A percentile compares a stretch with the other conserved stretches of the same genome.
Evolutionary conservation across 1,140 invertebrate species (phyloP).

Genomic region (Drosophila ananassae): DNA sequence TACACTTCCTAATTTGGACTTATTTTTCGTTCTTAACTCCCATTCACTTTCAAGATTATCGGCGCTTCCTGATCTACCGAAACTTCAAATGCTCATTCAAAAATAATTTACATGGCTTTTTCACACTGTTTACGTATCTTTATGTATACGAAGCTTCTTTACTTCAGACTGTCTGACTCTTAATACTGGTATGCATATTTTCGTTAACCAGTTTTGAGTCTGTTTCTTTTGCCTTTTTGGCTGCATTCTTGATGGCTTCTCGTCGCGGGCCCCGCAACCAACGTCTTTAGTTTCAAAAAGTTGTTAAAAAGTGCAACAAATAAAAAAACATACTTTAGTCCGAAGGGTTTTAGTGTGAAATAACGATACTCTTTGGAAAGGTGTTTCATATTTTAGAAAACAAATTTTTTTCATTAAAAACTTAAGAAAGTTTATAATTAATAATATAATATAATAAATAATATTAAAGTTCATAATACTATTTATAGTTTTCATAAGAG

Average conservation of each 20-base stretch:
- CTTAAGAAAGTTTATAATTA: too few relatives aligned
- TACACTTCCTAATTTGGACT: constrained; percentile 13
- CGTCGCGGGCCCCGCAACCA: constrained; percentile 33
- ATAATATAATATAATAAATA: too few relatives aligned
- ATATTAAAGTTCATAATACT: background rate
- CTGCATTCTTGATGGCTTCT: constrained; percentile 65
- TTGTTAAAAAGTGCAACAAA: constrained; percentile 41
- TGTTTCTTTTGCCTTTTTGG: constrained; percentile 49
- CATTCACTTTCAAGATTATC: constrained; percentile 70
- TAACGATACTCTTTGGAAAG: constrained; percentile 44
- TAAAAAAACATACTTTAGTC: constrained; percentile 33
- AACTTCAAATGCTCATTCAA: constrained; percentile 45
- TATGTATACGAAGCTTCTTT: constrained; percentile 11
- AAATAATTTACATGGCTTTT: constrained; percentile 72
- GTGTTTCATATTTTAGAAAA: background rate
- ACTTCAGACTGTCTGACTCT: constrained; percentile 58
- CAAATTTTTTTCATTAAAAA: too few relatives aligned
- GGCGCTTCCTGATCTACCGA: constrained; percentile 30
- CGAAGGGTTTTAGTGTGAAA: constrained; percentile 18
- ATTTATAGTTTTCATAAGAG: background rate
- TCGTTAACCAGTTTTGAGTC: constrained; percentile 65
- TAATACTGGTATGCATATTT: constrained; percentile 64
- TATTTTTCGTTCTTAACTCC: constrained; percentile 4
- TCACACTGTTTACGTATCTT: constrained; percentile 39
- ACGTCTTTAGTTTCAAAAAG: constrained; percentile 62